Conservation (phyloP, 2,888 invertebrate genomes). For the Trichopria drosophilae region DNA sequence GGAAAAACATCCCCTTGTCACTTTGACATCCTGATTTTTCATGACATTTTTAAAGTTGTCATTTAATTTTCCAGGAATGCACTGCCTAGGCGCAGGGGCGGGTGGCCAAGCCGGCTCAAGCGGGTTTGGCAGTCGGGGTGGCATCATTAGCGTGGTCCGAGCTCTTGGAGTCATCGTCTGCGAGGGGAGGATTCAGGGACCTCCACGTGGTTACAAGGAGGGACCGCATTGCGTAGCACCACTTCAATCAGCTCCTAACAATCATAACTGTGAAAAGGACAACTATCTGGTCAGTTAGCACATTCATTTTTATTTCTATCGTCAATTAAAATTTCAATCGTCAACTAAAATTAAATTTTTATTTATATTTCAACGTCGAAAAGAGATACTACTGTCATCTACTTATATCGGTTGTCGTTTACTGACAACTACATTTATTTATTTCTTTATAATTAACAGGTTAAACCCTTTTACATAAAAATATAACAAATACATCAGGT, state of each 20-base stretch:
- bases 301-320: conserved; percentile 10
- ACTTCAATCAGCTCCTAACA: conserved; percentile 54
- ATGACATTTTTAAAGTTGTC: too few relatives aligned
- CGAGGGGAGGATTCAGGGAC: conserved; percentile 57
- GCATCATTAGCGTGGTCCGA: conserved; percentile 54
- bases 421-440: too few relatives aligned
- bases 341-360: too few relatives aligned
- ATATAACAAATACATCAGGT: too few relatives aligned
- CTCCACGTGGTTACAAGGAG: conserved; percentile 66
- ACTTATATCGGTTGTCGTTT: too few relatives aligned
- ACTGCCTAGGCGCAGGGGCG: conserved; percentile 55
- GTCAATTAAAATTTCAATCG: background rate
- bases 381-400: too few relatives aligned
- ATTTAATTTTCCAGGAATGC: conserved; percentile 50
- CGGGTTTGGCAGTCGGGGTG: conserved; percentile 49
- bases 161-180: conserved; percentile 57
- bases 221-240: conserved; percentile 68
- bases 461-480: too few relatives aligned
- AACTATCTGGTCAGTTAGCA: conserved; percentile 60
- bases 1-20: too few relatives aligned
- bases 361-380: too few relatives aligned
- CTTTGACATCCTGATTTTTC: too few relatives aligned
- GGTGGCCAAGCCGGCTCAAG: conserved; percentile 45
- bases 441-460: too few relatives aligned
- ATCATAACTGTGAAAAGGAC: conserved; percentile 61